Conservation (phyloP, 2,797 vertebrate species). For the Argya squamiceps region DNA sequence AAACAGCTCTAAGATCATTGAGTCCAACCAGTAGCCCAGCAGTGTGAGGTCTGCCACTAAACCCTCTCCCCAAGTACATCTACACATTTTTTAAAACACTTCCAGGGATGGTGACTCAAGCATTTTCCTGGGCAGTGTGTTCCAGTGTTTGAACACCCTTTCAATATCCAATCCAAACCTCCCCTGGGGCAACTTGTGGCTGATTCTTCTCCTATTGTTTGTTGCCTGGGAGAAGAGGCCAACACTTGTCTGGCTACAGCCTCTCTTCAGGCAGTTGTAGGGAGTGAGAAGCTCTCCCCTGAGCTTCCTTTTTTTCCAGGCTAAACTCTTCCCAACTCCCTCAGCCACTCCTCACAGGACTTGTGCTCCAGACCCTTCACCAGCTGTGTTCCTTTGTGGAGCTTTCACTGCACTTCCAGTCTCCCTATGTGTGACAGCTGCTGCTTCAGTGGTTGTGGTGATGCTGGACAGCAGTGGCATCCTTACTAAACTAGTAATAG, state of each 20-base stretch:
- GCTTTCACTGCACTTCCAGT: not conserved
- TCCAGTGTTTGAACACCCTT: not conserved
- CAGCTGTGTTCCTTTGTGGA: rapidly evolving
- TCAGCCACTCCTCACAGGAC: not conserved
- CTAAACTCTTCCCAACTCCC: not conserved
- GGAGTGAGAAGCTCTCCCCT: no score
- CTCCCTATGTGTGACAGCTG: not conserved
- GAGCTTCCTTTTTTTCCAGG: not conserved
- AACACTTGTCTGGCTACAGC: not conserved
- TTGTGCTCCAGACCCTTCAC: not conserved
- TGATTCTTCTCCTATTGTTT: not conserved
- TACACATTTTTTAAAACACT: not conserved
- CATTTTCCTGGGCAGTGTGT: not conserved
- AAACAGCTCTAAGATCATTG: no score
- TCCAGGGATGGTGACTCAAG: not conserved
- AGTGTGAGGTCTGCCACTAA: not conserved
- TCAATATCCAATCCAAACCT: not conserved
- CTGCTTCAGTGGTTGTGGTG: not conserved
- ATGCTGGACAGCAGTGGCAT: not conserved
- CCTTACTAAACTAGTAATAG: not conserved
- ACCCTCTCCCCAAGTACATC: not conserved
- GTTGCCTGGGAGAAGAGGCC: not conserved
- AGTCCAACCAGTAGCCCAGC: not conserved
- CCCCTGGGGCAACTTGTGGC: not conserved
- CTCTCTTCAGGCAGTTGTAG: not conserved